Evolutionary conservation across 2,888 invertebrate genomes (phyloP).

Genomic region (Pyrgus malvae): DNA sequence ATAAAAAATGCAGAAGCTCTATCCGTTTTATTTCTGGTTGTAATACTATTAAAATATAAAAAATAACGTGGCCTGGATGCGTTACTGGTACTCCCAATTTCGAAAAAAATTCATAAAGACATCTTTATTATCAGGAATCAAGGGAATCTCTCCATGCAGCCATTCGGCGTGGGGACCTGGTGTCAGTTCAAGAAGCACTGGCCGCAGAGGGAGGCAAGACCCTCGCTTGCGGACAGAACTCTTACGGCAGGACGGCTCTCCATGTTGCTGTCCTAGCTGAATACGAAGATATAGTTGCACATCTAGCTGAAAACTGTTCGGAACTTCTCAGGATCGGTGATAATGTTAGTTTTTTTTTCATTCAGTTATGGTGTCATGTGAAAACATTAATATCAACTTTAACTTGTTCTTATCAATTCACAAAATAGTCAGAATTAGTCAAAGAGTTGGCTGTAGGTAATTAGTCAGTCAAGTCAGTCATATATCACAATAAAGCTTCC

Average conservation of each 20-base stretch:
- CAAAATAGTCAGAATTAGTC: too few relatives aligned
- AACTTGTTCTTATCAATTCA: too few relatives aligned
- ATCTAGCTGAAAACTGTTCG: conserved; percentile 87
- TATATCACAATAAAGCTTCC: too few relatives aligned
- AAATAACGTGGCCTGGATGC: too few relatives aligned
- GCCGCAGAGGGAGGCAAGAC: conserved; percentile 75
- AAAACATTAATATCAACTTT: too few relatives aligned
- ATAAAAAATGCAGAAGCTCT: too few relatives aligned
- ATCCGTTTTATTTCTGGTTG: too few relatives aligned
- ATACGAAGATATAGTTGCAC: conserved; percentile 90
- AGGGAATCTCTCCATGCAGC: conserved; percentile 89
- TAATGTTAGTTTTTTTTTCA: conserved; percentile 90
- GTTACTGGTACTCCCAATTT: too few relatives aligned
- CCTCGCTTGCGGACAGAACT: conserved; percentile 79
- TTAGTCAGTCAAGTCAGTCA: too few relatives aligned
- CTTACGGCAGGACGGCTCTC: conserved; percentile 88
- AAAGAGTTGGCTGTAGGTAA: too few relatives aligned
- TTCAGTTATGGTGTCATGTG: too few relatives aligned
- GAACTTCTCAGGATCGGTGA: conserved; percentile 90
- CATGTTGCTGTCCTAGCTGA: conserved; percentile 94
- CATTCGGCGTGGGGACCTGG: conserved; percentile 83
- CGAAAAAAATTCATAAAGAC: background rate
- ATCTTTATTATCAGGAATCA: conserved; percentile 79
- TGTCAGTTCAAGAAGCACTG: conserved; percentile 80
- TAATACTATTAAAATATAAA: too few relatives aligned